Conservation (phyloP, 2,113 vertebrate species). For the Clarias macrocephalus region DNA sequence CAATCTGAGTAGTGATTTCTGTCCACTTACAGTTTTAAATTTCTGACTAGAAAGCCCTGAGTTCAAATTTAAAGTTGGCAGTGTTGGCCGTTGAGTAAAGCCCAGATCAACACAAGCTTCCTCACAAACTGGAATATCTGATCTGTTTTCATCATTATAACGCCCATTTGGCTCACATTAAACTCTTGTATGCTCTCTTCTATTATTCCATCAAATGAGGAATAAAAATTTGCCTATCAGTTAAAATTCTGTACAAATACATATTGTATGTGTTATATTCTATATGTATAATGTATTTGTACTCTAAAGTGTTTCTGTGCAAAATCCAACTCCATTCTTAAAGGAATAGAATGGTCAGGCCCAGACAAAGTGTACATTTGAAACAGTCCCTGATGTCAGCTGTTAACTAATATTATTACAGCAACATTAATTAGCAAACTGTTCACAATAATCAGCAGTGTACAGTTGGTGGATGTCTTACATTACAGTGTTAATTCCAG, state of each 20-base stretch:
- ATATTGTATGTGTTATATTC: too few species aligned
- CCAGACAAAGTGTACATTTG: neutral
- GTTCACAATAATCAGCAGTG: neutral
- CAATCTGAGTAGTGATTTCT: neutral
- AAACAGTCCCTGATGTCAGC: neutral
- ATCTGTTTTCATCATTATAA: neutral
- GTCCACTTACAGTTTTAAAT: neutral
- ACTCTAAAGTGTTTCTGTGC: neutral
- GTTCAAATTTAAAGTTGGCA: neutral
- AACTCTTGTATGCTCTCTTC: neutral
- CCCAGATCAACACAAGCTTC: neutral
- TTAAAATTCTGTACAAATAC: neutral
- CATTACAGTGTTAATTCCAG: conserved; percentile 99
- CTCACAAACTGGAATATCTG: neutral
- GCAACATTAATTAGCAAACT: neutral
- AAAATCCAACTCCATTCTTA: neutral
- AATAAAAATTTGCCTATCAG: neutral
- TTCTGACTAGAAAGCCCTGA: neutral
- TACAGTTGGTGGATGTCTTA: conserved; percentile 66
- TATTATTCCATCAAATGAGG: neutral
- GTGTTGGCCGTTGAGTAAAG: neutral
- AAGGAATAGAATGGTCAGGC: neutral
- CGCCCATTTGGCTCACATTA: neutral
- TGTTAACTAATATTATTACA: neutral
- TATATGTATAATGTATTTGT: too few species aligned